Conservation (phyloP, 2,888 invertebrate genomes). For the Bhutanitis thaidina region DNA sequence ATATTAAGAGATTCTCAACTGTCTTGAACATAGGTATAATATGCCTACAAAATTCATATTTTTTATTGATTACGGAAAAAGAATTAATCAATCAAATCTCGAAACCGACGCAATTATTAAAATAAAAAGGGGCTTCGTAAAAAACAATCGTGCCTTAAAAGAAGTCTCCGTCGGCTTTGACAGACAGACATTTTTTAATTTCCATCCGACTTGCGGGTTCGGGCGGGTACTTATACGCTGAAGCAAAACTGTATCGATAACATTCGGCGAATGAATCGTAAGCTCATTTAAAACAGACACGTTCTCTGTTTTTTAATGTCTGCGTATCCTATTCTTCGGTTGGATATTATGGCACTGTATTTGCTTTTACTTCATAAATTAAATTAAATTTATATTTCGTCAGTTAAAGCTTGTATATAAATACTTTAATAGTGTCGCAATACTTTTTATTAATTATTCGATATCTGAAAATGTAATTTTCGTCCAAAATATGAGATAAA, state of each 20-base stretch:
- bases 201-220: constrained; percentile 41
- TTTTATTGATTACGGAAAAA: neutral
- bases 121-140: constrained; percentile 66
- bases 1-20: no score
- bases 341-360: no score
- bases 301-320: neutral
- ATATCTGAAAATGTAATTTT: no score
- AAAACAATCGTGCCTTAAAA: constrained; percentile 68
- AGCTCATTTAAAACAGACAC: neutral
- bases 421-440: no score
- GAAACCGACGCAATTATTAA: constrained; percentile 67
- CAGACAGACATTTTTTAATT: constrained; percentile 71
- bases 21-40: no score
- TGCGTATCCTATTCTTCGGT: no score
- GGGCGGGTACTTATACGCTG: constrained; percentile 55
- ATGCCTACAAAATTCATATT: no score
- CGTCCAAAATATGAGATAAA: no score
- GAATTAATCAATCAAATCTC: constrained; percentile 61
- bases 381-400: no score
- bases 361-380: no score
- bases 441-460: no score
- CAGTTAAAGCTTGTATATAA: no score
- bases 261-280: constrained; percentile 31
- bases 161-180: constrained; percentile 57
- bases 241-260: constrained; percentile 58